A percentile compares a stretch with the other conserved stretches of the same genome.
Conservation (phyloP, 2,888 invertebrate genomes). For the Hecatera dysodea region DNA sequence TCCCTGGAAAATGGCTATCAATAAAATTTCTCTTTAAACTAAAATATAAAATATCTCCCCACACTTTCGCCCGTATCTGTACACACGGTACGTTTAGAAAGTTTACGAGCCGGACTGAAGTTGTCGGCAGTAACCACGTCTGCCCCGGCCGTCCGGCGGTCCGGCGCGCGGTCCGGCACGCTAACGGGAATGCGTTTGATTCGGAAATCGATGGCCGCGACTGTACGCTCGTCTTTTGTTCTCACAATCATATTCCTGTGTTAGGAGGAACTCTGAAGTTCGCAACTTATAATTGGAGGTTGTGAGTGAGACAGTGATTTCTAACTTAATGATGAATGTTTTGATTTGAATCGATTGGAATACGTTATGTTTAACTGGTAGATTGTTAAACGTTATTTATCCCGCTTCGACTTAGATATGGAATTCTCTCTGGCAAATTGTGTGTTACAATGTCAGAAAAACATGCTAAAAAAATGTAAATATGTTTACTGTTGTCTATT, state of each 20-base stretch:
- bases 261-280: conserved; percentile 3
- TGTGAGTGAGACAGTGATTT: conserved; percentile 6
- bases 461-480: no score
- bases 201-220: conserved; percentile 44
- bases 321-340: conserved; percentile 12
- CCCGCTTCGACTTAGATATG: neutral
- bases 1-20: neutral
- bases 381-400: neutral
- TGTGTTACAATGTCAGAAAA: no score
- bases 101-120: conserved; percentile 58
- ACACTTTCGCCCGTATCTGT: conserved; percentile 37
- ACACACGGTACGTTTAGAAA: conserved; percentile 44
- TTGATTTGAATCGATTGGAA: conserved; percentile 8
- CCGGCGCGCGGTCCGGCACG: conserved; percentile 14
- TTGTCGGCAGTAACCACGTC: conserved; percentile 51
- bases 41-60: neutral
- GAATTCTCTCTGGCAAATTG: no score
- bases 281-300: conserved; percentile 39
- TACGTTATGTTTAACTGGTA: neutral
- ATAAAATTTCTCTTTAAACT: neutral
- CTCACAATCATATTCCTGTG: conserved; percentile 25
- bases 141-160: conserved; percentile 4
- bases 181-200: conserved; percentile 47
- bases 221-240: conserved; percentile 43
- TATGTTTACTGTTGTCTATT: no score